phyloP scores from a whole-genome alignment of 2,113 vertebrate species.

The Gymnarchus niloticus region DNA sequence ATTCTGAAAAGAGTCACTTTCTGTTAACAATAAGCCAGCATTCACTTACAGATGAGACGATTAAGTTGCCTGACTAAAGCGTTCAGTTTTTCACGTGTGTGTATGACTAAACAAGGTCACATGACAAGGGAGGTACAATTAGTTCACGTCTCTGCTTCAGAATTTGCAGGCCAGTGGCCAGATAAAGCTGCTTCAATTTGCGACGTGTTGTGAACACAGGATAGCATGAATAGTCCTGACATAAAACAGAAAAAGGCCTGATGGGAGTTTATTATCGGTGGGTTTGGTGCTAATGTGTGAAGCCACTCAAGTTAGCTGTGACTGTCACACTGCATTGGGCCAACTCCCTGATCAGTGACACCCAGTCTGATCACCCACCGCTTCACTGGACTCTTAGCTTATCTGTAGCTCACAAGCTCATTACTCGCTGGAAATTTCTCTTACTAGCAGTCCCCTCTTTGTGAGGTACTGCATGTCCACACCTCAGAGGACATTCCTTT shows the following conservation, averaged over 20 bases:
- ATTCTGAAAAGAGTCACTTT: background rate
- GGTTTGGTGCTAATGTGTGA: background rate
- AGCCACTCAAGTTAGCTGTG: background rate
- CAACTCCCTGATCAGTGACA: background rate
- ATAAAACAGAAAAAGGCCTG: too few species aligned
- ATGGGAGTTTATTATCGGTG: background rate
- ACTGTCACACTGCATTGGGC: background rate
- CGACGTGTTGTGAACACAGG: background rate
- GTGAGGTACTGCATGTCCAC: background rate
- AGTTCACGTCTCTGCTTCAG: background rate
- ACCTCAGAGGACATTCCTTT: background rate
- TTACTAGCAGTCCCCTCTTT: background rate
- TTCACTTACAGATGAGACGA: background rate
- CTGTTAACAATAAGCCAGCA: background rate
- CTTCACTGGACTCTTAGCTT: background rate
- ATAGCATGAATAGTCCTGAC: background rate
- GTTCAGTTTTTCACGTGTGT: background rate
- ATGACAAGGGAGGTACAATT: background rate
- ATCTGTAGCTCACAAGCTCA: background rate
- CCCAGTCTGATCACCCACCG: background rate
- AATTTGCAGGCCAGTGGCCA: slow-evolving; percentile 14
- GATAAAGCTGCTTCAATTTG: background rate
- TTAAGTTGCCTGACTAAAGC: background rate
- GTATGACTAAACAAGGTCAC: background rate
- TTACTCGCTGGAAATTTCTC: background rate